Evolutionary conservation across 2,888 invertebrate genomes (phyloP), one percentile per base, ranked within the genome.

Genomic region (Trachelus iudaicus): DNA sequence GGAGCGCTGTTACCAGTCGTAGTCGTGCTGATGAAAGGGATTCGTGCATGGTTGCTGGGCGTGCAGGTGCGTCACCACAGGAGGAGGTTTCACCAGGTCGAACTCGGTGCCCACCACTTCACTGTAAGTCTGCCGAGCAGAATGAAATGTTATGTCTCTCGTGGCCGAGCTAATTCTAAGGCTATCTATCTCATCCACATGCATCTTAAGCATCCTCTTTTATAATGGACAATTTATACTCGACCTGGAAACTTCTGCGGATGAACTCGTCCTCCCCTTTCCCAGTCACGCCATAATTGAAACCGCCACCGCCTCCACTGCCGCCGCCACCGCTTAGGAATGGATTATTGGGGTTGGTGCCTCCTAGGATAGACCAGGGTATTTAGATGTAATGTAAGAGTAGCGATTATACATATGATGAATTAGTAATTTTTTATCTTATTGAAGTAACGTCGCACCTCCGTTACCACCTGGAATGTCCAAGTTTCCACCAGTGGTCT

Each of bases 401-500:
- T 23, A 56, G 9, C 56, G 2, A 23, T 9, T 56, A 23, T 23
- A 0, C 56, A 23, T 56, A 0, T 23, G 56, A 56, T 3, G 2
- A 56, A 1, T 9, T 9, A 56, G 9, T 23, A 15, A 23, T 6
- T 40, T 15, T 23, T 6, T 23, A 9, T 56, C 2, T 15, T 0
- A 15, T 23, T 6, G 1, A 40, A 6, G 3, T 33, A 33, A 33
- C 0, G 15, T 71, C 83, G 86, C 79, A 90, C 89, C 90, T 85
- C 88, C 88, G 73, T 89, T 90, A 71, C 92, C 92, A 76, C 93
- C 93, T 74, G 95, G 95, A 83, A 96, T 93, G 85, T 94, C 94
- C 80, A 96, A 92, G 86, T 94, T 95, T 56, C 95, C 95, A 33
- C 94, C 95, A 77, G 93, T 92, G 56, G 94, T 94, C 87, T 95